A percentile compares a stretch with the other conserved stretches of the same genome.
Conservation (phyloP, 2,888 invertebrate species). For the Sipha maydis region DNA sequence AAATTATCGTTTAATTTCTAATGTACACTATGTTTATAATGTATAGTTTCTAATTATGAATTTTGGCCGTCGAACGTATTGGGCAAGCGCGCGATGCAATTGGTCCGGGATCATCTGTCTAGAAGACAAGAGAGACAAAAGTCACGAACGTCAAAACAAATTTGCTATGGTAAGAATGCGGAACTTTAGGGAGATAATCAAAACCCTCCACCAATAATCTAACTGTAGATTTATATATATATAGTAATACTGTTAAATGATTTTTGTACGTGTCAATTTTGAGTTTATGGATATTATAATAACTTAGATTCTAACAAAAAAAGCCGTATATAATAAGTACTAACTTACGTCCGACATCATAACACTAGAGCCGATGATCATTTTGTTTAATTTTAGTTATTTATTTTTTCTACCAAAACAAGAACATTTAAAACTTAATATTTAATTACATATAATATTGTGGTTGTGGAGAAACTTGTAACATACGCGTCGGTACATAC, state of each 20-base stretch:
- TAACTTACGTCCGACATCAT: constrained; percentile 43
- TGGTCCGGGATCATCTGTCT: constrained; percentile 64
- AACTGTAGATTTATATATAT: too few relatives aligned
- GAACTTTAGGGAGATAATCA: too few relatives aligned
- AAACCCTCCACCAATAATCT: not conserved
- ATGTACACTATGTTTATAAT: not conserved
- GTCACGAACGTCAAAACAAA: constrained; percentile 64
- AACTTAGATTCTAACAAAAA: not conserved
- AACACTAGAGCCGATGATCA: constrained; percentile 9
- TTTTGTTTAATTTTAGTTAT: not conserved
- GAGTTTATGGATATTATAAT: not conserved
- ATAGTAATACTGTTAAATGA: not conserved
- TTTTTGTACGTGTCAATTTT: not conserved
- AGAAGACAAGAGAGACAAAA: constrained; percentile 64
- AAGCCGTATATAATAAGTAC: not conserved
- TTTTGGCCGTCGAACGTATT: constrained; percentile 61
- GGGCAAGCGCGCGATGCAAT: constrained; percentile 62
- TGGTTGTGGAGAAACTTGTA: not conserved
- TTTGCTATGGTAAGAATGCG: constrained; percentile 65
- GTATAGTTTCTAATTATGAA: constrained; percentile 56
- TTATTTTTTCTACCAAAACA: not conserved
- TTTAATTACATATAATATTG: too few relatives aligned
- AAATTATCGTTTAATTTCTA: too few relatives aligned
- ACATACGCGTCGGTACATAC: not conserved
- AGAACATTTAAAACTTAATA: not conserved